Evolutionary conservation across 2,113 vertebrate species (phyloP).

Genomic region (Eudyptes chrysolophus): DNA sequence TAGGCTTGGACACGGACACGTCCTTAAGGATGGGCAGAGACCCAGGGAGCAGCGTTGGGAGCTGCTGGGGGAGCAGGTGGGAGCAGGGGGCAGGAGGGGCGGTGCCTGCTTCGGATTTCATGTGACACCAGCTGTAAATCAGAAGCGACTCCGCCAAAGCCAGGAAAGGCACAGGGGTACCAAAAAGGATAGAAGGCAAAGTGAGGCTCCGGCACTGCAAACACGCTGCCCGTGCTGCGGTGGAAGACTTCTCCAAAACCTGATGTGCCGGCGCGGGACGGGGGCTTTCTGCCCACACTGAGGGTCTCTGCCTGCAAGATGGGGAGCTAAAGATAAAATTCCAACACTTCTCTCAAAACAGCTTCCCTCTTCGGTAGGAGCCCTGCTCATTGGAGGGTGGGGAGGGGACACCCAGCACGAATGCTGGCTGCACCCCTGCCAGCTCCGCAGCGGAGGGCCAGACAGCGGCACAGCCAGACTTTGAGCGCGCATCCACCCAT

Average conservation of each 20-base stretch:
- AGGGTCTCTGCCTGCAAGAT: neutral
- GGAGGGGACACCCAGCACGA: neutral
- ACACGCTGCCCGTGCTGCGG: fast-evolving
- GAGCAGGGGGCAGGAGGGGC: neutral
- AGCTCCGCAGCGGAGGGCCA: no score
- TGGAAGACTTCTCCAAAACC: neutral
- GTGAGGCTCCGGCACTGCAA: neutral
- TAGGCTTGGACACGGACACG: fast-evolving
- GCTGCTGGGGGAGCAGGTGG: neutral
- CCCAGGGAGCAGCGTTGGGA: neutral
- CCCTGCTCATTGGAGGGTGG: neutral
- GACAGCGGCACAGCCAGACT: neutral
- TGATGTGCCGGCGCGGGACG: fast-evolving
- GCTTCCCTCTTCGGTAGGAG: neutral
- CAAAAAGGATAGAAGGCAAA: neutral
- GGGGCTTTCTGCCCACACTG: neutral
- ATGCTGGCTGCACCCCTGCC: neutral
- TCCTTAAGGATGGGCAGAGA: neutral
- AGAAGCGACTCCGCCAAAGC: neutral
- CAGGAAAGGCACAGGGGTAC: neutral
- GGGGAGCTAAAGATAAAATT: neutral
- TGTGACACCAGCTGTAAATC: neutral
- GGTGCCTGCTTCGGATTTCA: neutral
- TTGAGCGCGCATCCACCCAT: neutral
- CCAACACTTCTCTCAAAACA: neutral